phyloP scores from a whole-genome alignment of 2,888 invertebrate species.

The Pollenia angustigena region DNA sequence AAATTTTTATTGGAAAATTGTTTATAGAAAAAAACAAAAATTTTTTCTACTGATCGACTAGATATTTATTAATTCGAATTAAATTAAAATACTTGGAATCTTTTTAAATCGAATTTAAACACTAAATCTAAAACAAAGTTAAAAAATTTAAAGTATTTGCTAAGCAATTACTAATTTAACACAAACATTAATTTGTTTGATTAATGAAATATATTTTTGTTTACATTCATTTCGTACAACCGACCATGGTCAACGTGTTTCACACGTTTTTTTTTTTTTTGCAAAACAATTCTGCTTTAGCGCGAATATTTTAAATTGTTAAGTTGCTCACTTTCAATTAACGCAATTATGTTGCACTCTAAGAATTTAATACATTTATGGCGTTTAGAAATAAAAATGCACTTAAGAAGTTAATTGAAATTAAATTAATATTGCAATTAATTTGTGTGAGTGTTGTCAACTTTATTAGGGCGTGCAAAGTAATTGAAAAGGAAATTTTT shows the following conservation, averaged over 20 bases:
- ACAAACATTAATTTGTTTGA: not conserved
- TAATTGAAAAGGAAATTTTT: too few relatives aligned
- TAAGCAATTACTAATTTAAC: not conserved
- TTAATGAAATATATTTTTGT: not conserved
- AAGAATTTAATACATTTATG: slow-evolving; percentile 35
- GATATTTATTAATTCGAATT: too few relatives aligned
- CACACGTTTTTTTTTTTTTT: not conserved
- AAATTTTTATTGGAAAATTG: too few relatives aligned
- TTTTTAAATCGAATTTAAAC: not conserved
- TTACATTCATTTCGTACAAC: slow-evolving; percentile 17
- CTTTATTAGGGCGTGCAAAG: not conserved
- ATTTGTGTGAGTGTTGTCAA: not conserved
- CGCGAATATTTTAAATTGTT: slow-evolving; percentile 25
- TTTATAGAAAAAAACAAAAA: too few relatives aligned
- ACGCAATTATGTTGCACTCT: slow-evolving; percentile 38
- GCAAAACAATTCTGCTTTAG: slow-evolving; percentile 9
- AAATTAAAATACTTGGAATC: not conserved
- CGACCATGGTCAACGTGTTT: slow-evolving; percentile 59
- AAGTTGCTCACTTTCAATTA: slow-evolving; percentile 19
- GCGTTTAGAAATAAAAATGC: slow-evolving; percentile 7
- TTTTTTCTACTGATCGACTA: too few relatives aligned
- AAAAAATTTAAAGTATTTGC: not conserved
- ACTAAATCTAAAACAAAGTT: not conserved
- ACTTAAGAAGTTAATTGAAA: slow-evolving; percentile 5
- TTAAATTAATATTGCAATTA: not conserved